phyloP scores from a whole-genome alignment of 2,113 vertebrate species.

The Sorex fumeus region DNA sequence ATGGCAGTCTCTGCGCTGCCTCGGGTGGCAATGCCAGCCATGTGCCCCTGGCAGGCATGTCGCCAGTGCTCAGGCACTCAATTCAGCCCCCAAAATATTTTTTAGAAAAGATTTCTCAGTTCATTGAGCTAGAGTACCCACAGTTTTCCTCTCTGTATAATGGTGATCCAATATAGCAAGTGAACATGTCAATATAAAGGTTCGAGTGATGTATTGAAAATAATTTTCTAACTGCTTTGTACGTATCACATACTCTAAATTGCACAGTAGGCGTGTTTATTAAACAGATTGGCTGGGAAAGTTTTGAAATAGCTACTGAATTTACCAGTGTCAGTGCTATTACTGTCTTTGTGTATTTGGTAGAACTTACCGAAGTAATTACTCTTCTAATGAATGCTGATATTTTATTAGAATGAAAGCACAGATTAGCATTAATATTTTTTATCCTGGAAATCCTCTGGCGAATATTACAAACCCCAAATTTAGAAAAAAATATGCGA shows the following conservation, averaged over 20 bases:
- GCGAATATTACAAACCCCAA: slow-evolving; percentile 85
- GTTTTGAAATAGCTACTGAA: slow-evolving; percentile 85
- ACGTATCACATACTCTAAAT: slow-evolving; percentile 89
- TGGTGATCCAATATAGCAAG: slow-evolving; percentile 90
- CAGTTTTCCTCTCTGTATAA: slow-evolving; percentile 91
- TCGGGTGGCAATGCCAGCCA: slow-evolving; percentile 48
- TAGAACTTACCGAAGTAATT: slow-evolving; percentile 89
- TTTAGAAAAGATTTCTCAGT: slow-evolving; percentile 89
- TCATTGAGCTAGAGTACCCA: slow-evolving; percentile 88
- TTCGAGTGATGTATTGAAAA: slow-evolving; percentile 91
- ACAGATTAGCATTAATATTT: slow-evolving; percentile 90
- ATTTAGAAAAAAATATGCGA: slow-evolving; percentile 85
- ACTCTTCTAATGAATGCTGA: slow-evolving; percentile 90
- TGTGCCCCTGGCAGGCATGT: slow-evolving; percentile 4
- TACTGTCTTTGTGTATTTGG: slow-evolving; percentile 88
- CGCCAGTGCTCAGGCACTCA: slow-evolving; percentile 73
- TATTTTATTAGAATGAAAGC: slow-evolving; percentile 91
- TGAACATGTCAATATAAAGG: slow-evolving; percentile 91
- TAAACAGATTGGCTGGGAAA: slow-evolving; percentile 87
- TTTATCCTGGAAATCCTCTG: slow-evolving; percentile 87
- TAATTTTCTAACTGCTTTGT: slow-evolving; percentile 92
- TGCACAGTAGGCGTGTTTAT: slow-evolving; percentile 90
- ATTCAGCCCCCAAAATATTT: slow-evolving; percentile 90
- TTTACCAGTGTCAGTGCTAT: slow-evolving; percentile 86
- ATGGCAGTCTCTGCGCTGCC: slow-evolving; percentile 68